Conservation (phyloP, 2,888 invertebrate genomes). For the Orthosia cruda region DNA sequence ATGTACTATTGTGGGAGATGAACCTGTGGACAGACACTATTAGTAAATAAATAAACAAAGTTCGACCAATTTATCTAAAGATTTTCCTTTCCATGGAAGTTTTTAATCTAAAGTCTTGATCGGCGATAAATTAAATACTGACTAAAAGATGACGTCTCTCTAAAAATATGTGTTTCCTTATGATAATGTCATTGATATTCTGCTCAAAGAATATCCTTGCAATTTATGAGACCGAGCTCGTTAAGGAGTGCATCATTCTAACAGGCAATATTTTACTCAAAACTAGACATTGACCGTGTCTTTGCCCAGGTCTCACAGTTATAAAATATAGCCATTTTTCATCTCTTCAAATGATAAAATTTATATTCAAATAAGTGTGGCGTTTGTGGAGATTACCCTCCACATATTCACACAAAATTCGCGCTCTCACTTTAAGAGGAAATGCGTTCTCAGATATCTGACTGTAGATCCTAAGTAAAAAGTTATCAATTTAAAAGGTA, state of each 20-base stretch:
- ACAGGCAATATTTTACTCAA: neutral
- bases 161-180: conserved; percentile 39
- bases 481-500: no score
- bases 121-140: conserved; percentile 15
- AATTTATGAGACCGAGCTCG: conserved; percentile 22
- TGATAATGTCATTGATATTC: conserved; percentile 36
- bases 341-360: no score
- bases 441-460: no score
- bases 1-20: no score
- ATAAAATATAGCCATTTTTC: no score
- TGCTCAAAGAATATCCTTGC: conserved; percentile 21
- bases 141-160: conserved; percentile 43
- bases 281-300: no score
- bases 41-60: conserved; percentile 1
- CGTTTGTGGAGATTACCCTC: no score
- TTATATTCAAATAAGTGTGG: no score
- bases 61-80: neutral
- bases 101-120: conserved; percentile 29
- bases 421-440: no score
- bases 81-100: conserved; percentile 28
- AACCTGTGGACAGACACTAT: neutral
- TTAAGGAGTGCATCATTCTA: neutral
- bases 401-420: no score
- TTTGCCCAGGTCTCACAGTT: no score
- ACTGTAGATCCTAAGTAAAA: no score